Evolutionary conservation across 2,797 vertebrate genomes (phyloP), one percentile per base, ranked within the genome.

Genomic region (Anas bahamensis): DNA sequence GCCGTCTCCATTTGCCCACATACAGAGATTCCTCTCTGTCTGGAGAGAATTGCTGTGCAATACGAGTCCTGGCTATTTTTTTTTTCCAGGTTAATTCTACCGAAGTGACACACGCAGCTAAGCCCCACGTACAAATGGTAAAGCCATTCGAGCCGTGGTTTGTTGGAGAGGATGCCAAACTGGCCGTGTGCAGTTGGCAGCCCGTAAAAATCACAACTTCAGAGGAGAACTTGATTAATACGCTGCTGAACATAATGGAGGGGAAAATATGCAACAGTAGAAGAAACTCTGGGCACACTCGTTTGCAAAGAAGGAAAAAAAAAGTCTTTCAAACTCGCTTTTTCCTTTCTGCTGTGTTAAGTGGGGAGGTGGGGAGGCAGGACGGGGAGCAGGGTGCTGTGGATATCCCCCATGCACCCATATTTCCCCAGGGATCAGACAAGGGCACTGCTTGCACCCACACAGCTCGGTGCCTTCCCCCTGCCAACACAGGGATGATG

Each of bases 131-230:
- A 42, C 12, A 41, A 80, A 78, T 86, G 95, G 93, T 88, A 96
- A 97, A 97, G 63, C 74, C 94, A 96, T 97, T 77, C 39, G 59
- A 57, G 75, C 31, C 68, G 55, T 2, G 41, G 11, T 7, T 39
- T 46, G 41, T 33, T 8, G 10, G 85, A 66, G 91, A 48, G 78
- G 79, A 41, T 46, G 96, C 95, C 95, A 90, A 79, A 39, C 86
- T 19, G 80, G 83, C 92, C 88, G 53, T 2, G 26, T 31, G 72
- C 44, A 53, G 35, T 63, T 88, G 91, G 95, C 96, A 94, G 81
- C 6, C 77, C 41, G 19, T 48, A 48, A 74, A 65, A 75, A 64
- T 60, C 89, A 31, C 52, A 31, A 11, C 33, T 57, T 37, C 85
- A 87, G 63, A 69, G 75, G 60, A 48, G 73, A 48, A 31, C 19